Evolutionary conservation across 2,888 invertebrate genomes (phyloP).

Genomic region (Nemapogon koenigi): DNA sequence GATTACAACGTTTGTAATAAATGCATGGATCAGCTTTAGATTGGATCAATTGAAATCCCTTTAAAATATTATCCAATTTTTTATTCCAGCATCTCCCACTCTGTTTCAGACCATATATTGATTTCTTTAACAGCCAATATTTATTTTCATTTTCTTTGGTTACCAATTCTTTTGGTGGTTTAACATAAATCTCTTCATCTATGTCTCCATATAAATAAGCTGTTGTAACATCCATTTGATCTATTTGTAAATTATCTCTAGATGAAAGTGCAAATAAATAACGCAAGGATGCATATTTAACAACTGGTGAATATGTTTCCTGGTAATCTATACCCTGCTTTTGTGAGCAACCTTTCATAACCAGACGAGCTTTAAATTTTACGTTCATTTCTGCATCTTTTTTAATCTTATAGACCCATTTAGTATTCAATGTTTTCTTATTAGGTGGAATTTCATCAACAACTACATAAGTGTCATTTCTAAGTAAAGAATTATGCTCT

Average conservation of each 20-base stretch:
- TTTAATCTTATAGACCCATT: constrained; percentile 5
- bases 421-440: neutral
- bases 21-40: neutral
- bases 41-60: neutral
- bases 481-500: neutral
- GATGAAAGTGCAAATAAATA: constrained; percentile 10
- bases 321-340: constrained; percentile 14
- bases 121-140: neutral
- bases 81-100: neutral
- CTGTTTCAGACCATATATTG: constrained; percentile 3
- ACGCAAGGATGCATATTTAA: constrained; percentile 13
- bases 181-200: neutral
- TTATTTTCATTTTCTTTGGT: neutral
- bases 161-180: neutral
- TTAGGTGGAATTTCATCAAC: neutral
- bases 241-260: neutral
- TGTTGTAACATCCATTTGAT: neutral
- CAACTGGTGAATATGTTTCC: constrained; percentile 14
- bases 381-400: neutral
- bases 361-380: constrained; percentile 5
- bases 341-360: constrained; percentile 7
- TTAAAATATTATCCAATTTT: neutral
- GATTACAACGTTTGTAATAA: no score
- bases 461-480: neutral
- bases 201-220: neutral